These are phyloP conservation scores for Cacatua alba DNA, from an alignment of 2,113 vertebrate species.

Conservation along the genomic window DNA sequence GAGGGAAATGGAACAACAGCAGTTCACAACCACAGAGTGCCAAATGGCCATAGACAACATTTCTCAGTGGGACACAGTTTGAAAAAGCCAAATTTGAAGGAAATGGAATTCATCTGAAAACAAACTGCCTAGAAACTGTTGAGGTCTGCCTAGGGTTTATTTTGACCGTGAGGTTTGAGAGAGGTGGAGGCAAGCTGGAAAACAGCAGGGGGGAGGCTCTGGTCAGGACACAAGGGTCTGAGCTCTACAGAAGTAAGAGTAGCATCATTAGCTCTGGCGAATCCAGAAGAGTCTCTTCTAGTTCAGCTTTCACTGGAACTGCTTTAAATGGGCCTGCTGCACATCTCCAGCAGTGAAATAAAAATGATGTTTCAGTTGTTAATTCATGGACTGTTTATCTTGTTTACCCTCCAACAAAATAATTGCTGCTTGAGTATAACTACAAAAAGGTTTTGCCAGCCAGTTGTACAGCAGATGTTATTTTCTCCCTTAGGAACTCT, in stretches of 20 bases:
- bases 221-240: not conserved
- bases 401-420: slow-evolving; percentile 65
- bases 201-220: not conserved
- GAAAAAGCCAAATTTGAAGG: not conserved
- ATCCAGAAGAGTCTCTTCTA: not conserved
- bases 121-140: not conserved
- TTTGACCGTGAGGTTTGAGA: not conserved
- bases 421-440: slow-evolving; percentile 63
- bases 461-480: slow-evolving; percentile 47
- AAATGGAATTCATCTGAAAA: not conserved
- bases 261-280: not conserved
- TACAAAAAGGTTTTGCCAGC: slow-evolving; percentile 61
- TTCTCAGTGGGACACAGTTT: not conserved
- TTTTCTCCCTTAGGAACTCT: slow-evolving; percentile 57
- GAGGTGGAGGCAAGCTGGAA: not conserved
- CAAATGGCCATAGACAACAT: not conserved
- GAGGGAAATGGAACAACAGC: not conserved
- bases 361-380: not conserved
- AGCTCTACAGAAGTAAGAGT: not conserved
- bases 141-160: not conserved
- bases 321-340: not conserved
- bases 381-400: slow-evolving; percentile 45
- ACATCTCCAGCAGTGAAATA: not conserved
- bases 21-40: not conserved
- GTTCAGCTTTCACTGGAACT: not conserved